Percentiles rank a stretch among this genome's conserved stretches.
Conservation (phyloP, 2,797 vertebrate genomes). For the Manis crassicaudata region DNA sequence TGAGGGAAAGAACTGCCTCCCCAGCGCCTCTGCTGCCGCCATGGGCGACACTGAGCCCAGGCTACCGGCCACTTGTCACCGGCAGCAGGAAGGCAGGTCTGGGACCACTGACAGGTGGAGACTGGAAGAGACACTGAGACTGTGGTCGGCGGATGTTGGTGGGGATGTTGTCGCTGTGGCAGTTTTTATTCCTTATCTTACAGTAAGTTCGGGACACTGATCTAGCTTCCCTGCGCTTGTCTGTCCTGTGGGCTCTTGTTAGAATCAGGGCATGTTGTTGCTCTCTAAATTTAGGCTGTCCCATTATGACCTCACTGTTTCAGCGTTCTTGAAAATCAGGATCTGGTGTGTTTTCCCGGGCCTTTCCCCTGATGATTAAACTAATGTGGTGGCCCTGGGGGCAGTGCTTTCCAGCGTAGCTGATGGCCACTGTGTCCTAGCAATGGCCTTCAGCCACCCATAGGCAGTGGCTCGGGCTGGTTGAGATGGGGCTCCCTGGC, state of each 20-base stretch:
- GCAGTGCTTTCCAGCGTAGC: not conserved
- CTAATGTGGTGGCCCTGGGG: fast-evolving
- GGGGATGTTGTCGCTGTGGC: fast-evolving
- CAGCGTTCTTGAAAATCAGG: not conserved
- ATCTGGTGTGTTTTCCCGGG: not conserved
- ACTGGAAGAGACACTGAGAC: not conserved
- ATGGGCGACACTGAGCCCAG: fast-evolving
- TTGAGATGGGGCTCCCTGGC: not conserved
- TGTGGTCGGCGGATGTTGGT: not conserved
- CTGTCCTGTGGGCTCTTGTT: not conserved
- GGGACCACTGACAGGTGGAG: fast-evolving
- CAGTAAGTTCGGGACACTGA: fast-evolving
- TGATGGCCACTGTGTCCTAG: not conserved
- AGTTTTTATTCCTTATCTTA: not conserved
- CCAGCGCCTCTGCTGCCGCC: fast-evolving
- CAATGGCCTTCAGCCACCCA: not conserved
- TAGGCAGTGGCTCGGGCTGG: not conserved
- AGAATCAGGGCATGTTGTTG: not conserved
- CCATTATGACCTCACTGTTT: fast-evolving
- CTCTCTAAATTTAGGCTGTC: fast-evolving
- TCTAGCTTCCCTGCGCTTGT: not conserved
- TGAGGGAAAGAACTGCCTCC: not conserved
- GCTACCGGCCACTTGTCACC: fast-evolving
- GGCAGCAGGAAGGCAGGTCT: not conserved
- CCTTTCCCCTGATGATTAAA: fast-evolving